These are phyloP conservation scores for Lucilia cuprina DNA, from an alignment of 1,140 invertebrate species.

Conservation along the genomic window DNA sequence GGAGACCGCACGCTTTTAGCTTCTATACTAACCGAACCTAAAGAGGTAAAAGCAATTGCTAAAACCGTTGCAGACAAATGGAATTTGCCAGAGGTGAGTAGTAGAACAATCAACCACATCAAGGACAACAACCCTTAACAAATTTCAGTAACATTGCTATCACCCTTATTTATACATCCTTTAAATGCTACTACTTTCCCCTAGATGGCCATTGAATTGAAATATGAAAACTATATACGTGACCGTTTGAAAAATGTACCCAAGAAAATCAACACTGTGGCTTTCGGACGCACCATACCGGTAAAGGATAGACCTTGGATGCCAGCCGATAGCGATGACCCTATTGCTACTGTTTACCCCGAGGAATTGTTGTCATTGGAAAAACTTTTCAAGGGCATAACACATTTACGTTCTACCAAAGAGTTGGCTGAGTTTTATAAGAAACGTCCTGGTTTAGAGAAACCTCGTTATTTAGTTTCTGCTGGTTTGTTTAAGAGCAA, in stretches of 20 bases:
- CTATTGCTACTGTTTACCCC: slow-evolving; percentile 53
- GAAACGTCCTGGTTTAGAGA: slow-evolving; percentile 46
- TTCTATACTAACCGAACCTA: slow-evolving; percentile 57
- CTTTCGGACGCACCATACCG: slow-evolving; percentile 57
- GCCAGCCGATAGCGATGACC: slow-evolving; percentile 45
- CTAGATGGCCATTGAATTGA: slow-evolving; percentile 58
- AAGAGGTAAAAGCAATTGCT: slow-evolving; percentile 58
- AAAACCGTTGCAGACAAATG: slow-evolving; percentile 58
- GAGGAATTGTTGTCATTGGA: slow-evolving; percentile 53
- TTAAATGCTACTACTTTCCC: not conserved
- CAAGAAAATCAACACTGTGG: slow-evolving; percentile 47
- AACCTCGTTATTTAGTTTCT: slow-evolving; percentile 50
- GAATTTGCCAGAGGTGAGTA: slow-evolving; percentile 56
- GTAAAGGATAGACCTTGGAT: slow-evolving; percentile 52
- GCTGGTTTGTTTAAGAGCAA: slow-evolving; percentile 49
- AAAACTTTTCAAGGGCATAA: slow-evolving; percentile 58
- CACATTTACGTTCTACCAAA: slow-evolving; percentile 56
- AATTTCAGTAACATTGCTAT: not conserved
- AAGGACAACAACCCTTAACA: not conserved
- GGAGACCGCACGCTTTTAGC: slow-evolving; percentile 54
- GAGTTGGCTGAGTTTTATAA: slow-evolving; percentile 52
- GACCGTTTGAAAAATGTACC: slow-evolving; percentile 44
- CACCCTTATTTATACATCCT: not conserved
- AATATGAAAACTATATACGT: slow-evolving; percentile 55
- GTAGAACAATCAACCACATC: not conserved